Evolutionary conservation across 1,140 invertebrate genomes (phyloP).

Genomic region (Ectropis grisescens): DNA sequence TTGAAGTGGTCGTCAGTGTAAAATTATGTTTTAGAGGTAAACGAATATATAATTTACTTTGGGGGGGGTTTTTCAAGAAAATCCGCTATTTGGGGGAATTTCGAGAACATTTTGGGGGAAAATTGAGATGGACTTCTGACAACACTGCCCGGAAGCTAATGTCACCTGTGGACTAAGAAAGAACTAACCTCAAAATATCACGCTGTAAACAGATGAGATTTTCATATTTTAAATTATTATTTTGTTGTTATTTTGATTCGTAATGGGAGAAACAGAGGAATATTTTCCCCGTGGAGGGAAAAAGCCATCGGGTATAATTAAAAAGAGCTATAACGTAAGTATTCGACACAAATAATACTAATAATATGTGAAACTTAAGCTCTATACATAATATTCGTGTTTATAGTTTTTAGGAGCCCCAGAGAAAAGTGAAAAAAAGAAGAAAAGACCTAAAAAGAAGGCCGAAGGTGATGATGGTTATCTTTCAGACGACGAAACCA

Average conservation of each 20-base stretch:
- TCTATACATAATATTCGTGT: slow-evolving; percentile 4
- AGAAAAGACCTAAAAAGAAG: slow-evolving; percentile 48
- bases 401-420: slow-evolving; percentile 56
- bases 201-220: slow-evolving; percentile 1
- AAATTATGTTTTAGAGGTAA: too few species aligned
- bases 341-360: slow-evolving; percentile 2
- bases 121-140: too few species aligned
- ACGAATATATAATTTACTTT: too few species aligned
- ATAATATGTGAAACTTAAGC: slow-evolving; percentile 2
- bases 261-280: slow-evolving; percentile 49
- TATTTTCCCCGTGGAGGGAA: slow-evolving; percentile 71
- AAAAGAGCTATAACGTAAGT: slow-evolving; percentile 62
- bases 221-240: too few species aligned
- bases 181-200: slow-evolving; percentile 20
- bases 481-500: slow-evolving; percentile 45
- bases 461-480: slow-evolving; percentile 53
- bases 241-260: too few species aligned
- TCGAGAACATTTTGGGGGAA: too few species aligned
- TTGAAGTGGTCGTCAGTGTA: too few species aligned
- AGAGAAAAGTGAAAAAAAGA: slow-evolving; percentile 48
- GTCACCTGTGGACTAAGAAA: too few species aligned
- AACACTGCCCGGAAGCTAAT: too few species aligned
- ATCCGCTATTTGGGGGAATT: too few species aligned
- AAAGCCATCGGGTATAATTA: slow-evolving; percentile 52
- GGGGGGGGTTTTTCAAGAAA: too few species aligned